Evolutionary conservation across 2,888 invertebrate genomes (phyloP), one percentile per base, ranked within the genome.

Genomic region (Tricholauxania praeusta): DNA sequence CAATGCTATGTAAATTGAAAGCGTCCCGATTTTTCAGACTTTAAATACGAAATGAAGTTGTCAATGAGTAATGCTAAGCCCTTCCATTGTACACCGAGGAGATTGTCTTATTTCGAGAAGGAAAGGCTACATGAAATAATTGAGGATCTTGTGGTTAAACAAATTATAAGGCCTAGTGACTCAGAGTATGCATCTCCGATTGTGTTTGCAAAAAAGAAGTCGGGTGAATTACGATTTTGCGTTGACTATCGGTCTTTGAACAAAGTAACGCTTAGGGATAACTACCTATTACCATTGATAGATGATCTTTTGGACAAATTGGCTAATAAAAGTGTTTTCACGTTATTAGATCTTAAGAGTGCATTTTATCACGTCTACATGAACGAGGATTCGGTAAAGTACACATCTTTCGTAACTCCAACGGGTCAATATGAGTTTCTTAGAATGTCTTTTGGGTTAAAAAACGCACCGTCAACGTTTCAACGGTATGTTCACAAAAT

Each of bases 241-340:
- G 65, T 77, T 10, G 76, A 78, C 60, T 76, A 72, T 39, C 63
- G 78, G 0, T 51, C 49, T 8, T 47, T 79, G 5, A 79, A 77
- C 28, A 76, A 75, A 48, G 19, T 73, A 0, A 77, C 76, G 15
- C 14, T 19, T 7, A 28, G 48, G 14, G 57, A 67, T 28, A 55
- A 67, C 47, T 67, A 67, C 32, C 67, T 55, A 4, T 22, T 67
- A 47, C 67, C 67, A 10, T 51, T 55, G 6, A 67, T 67, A 57
- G 67, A 67, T 19, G 67, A 67, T 55, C 22, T 39, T 19, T 17
- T 64, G 2, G 64, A 64, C n/a, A 7, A 48, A n/a, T 64, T 64
- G n/a, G 64, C 17, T 17, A 55, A 39, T n/a, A 67, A 67, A n/a
- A 67, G 28, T 32, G 12, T 55, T 39, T 67, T 67, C 17, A 47